Percentiles rank a stretch among this genome's conserved stretches.
Evolutionary conservation across 2,797 vertebrate genomes (phyloP).

Genomic region (Potorous gilbertii): DNA sequence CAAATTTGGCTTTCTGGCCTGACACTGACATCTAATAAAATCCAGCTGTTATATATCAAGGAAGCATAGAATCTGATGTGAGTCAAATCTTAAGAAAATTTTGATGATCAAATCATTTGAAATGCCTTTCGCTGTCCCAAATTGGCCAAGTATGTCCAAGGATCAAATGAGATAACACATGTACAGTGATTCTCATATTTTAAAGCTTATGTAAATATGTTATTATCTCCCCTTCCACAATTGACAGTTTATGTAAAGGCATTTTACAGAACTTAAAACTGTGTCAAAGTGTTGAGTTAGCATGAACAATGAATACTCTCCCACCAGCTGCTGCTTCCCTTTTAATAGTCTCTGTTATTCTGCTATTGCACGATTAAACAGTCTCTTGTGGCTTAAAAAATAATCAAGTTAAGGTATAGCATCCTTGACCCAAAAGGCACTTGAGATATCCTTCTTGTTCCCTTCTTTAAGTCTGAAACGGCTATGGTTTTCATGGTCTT

Average conservation of each 20-base stretch:
- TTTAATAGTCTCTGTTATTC: constrained; percentile 23
- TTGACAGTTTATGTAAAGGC: not conserved
- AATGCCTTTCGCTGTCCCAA: not conserved
- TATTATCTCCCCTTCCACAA: constrained; percentile 18
- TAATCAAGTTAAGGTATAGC: constrained; percentile 23
- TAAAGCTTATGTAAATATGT: not conserved
- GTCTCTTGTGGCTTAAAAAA: constrained; percentile 43
- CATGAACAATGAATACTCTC: constrained; percentile 15
- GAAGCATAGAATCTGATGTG: constrained; percentile 19
- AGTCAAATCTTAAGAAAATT: constrained; percentile 51
- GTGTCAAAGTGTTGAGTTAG: not conserved
- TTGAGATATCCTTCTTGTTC: constrained; percentile 24
- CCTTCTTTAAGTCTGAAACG: not conserved
- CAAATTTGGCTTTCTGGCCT: constrained; percentile 46
- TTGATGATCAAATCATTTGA: constrained; percentile 44
- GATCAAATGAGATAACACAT: not conserved
- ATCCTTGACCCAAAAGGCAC: not conserved
- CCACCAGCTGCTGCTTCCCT: not conserved
- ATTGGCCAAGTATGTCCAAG: not conserved
- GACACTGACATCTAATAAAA: constrained; percentile 17
- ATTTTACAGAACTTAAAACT: not conserved
- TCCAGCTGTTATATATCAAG: constrained; percentile 42
- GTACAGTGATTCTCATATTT: not conserved
- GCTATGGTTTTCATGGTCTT: not conserved
- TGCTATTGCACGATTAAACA: constrained; percentile 6